Conservation (phyloP, 2,797 vertebrate genomes). For the Pelochelys cantorii region DNA sequence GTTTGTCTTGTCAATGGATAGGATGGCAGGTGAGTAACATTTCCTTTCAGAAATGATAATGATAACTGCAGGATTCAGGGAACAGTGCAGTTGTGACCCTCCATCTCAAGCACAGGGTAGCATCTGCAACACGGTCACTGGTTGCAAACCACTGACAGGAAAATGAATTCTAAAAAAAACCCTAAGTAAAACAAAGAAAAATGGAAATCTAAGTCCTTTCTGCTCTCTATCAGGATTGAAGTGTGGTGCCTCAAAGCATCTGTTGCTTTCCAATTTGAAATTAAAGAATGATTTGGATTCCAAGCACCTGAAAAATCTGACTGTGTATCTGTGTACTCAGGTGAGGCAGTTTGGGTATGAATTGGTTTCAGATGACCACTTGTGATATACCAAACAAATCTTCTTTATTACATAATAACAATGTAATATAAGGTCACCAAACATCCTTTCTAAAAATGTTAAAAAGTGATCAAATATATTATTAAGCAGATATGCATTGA, state of each 20-base stretch:
- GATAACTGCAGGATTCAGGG: background rate
- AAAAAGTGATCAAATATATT: background rate
- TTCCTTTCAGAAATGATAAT: background rate
- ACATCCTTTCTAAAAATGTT: background rate
- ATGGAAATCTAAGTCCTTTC: background rate
- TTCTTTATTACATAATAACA: background rate
- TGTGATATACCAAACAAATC: background rate
- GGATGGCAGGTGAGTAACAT: background rate
- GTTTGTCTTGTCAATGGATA: background rate
- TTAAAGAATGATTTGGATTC: background rate
- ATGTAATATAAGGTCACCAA: background rate
- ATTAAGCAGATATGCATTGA: background rate
- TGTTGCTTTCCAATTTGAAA: background rate
- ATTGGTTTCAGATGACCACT: background rate
- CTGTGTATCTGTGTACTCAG: background rate
- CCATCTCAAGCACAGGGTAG: background rate
- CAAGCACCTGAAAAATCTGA: background rate
- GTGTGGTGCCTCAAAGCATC: background rate
- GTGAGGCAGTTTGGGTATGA: background rate
- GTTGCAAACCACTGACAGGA: background rate
- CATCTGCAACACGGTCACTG: background rate
- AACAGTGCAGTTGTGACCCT: background rate
- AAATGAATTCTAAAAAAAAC: conserved; percentile 1
- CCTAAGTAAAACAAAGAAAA: conserved; percentile 17
- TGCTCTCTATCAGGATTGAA: background rate